Evolutionary conservation across 2,888 invertebrate genomes (phyloP), one percentile per base, ranked within the genome.

Genomic region (Monoplex corrugatus): DNA sequence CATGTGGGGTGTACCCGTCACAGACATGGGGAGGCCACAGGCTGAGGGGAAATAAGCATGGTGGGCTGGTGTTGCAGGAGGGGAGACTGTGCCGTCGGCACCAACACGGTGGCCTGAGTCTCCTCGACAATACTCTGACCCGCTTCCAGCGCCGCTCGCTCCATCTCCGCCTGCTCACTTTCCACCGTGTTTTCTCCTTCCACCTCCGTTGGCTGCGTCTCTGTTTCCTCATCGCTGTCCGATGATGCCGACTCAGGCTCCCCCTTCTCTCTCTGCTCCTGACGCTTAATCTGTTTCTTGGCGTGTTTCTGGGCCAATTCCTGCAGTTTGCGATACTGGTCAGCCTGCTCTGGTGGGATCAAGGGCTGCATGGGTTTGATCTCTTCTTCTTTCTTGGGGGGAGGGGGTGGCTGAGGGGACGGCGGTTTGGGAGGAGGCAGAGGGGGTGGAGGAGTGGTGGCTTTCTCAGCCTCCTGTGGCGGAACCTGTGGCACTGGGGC

Each of bases 291-390:
- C 96, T 98, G 92, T 97, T 98, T 96, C 96, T 98, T 93, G 98
- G 98, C 93, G 96, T 98, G 95, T 97, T 98, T 92, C 96, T 98
- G 94, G 97, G 98, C 96, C 97, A 98, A 92, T 96, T 98, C 88
- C 97, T 95, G 95, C 45, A 91, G 89, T 92, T 92, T 93, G 87
- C 94, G 93, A 89, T 95, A 96, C 90, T 94, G 94, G 86, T 95
- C 95, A 57, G 92, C 94, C 89, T 95, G 95, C 89, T 95, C 95
- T 23, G 95, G 95, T 32, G 95, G 95, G 87, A 95, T 95, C n/a
- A 91, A 83, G 40, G 92, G 92, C 88, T 89, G 90, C 92, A 92
- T 92, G 23, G 91, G 91, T 44, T 92, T 91, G 43, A 91, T 91
- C 43, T 91, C 91, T 88, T 93, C 93, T 86, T 94, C 93, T 83